These are phyloP conservation scores for Drosophila bipectinata DNA, from an alignment of 1,140 invertebrate species.

Conservation along the genomic window DNA sequence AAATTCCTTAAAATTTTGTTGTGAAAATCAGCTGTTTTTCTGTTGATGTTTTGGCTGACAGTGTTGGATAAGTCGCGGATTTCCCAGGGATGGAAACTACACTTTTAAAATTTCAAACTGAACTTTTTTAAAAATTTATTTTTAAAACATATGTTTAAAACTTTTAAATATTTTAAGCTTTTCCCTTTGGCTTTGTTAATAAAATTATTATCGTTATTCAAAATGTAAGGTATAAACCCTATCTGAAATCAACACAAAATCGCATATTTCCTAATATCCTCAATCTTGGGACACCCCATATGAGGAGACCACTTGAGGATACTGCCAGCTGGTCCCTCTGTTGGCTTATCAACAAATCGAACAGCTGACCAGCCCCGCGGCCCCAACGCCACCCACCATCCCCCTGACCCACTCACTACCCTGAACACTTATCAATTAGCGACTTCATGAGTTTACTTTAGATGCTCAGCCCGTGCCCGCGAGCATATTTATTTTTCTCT, in stretches of 20 bases:
- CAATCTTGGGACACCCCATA: not conserved
- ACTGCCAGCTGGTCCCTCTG: conserved; percentile 10
- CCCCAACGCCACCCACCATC: not conserved
- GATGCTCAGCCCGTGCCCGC: conserved; percentile 17
- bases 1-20: not conserved
- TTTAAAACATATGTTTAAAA: too few relatives aligned
- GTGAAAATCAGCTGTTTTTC: conserved; percentile 29
- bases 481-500: conserved; percentile 36
- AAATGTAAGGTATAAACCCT: too few relatives aligned
- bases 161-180: too few relatives aligned
- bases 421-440: conserved; percentile 52
- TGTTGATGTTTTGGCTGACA: conserved; percentile 6
- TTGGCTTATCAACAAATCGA: conserved; percentile 25
- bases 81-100: not conserved
- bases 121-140: too few relatives aligned
- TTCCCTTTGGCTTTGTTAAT: too few relatives aligned
- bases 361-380: conserved; percentile 30
- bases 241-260: too few relatives aligned
- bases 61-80: conserved; percentile 4
- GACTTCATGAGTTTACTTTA: conserved; percentile 27
- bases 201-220: too few relatives aligned
- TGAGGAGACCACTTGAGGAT: not conserved
- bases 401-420: not conserved
- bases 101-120: too few relatives aligned
- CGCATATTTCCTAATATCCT: too few relatives aligned